Base-by-base conservation (phyloP, 2,797 vertebrate species). In the Heteromormyrus szaboi region DNA sequence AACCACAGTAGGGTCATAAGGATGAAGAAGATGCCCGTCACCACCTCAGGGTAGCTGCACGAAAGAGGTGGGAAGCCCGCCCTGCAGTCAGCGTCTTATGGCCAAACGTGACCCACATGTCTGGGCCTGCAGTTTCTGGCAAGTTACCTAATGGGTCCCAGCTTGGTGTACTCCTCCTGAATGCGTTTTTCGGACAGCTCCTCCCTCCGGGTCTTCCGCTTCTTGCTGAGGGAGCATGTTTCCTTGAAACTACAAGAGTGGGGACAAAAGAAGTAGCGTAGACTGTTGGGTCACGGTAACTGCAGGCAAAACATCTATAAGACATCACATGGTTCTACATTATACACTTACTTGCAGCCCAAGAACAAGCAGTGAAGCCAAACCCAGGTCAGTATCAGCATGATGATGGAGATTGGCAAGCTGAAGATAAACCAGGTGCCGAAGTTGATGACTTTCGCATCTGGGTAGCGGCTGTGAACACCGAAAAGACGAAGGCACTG, bases 361-460 rank as follows among this genome's bases (percentile, higher is more conserved):
- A 99, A 95, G 93, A 99, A 99, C 62, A 99, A 95, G 96, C 97
- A 98, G 85, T 99, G 98, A 93, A 99, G 95, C 98, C 99, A 99
- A 88, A 99, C 95, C 99, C 99, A 99, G 90, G 98, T 99, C 93
- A 99, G 94, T 41, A 99, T 93, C 94, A 99, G 93, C 97, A 99
- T 98, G 94, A 99, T 97, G 93, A 99, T 94, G 50, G 98, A 97
- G 79, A 99, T 97, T 84, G 99, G 99, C 88, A 99, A 96, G 91
- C 98, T 98, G 95, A 99, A 99, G 93, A 99, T 97, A 93, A 99
- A 99, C 98, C 99, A 99, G 0, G 98, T 99, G 83, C 98, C 99
- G 4, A 99, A 99, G 95, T 99, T 99, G 89, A 99, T 97, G 90
- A 97, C 97, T 85, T 99, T 97, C 0, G 98, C 97, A 0, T 96